Percentiles rank a stretch among this genome's conserved stretches.
Conservation (phyloP, 2,888 invertebrate species). For the Drosophila atripex region DNA sequence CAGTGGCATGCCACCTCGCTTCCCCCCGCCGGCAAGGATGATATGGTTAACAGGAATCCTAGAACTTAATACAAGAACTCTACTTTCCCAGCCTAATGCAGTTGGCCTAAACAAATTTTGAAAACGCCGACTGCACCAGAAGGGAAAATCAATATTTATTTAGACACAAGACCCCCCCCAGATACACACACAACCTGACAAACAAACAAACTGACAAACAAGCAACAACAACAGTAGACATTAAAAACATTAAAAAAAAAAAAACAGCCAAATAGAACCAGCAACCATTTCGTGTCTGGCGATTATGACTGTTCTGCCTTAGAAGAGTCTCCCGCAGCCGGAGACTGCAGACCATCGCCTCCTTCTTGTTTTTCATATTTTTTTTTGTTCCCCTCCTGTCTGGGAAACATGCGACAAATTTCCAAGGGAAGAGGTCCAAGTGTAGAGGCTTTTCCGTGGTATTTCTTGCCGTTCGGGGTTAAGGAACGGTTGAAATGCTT, state of each 20-base stretch:
- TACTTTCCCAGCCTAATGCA: conserved; percentile 56
- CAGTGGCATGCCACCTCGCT: conserved; percentile 2
- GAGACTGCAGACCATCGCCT: conserved; percentile 3
- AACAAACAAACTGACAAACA: conserved; percentile 13
- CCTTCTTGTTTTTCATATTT: neutral
- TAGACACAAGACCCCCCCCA: conserved; percentile 51
- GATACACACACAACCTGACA: conserved; percentile 41
- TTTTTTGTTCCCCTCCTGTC: conserved; percentile 1
- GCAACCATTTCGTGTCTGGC: conserved; percentile 24
- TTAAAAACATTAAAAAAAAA: conserved; percentile 62
- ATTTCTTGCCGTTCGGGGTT: conserved; percentile 61
- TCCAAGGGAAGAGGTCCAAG: conserved; percentile 9
- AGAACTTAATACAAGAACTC: neutral
- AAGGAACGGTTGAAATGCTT: conserved; percentile 74
- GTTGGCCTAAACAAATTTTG: conserved; percentile 39
- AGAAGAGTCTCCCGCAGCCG: conserved; percentile 20
- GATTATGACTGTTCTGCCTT: conserved; percentile 34
- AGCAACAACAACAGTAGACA: conserved; percentile 50
- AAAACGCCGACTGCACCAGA: conserved; percentile 13
- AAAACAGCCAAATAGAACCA: conserved; percentile 29
- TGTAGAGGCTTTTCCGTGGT: conserved; percentile 19
- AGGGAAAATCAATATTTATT: conserved; percentile 69
- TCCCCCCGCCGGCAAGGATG: neutral
- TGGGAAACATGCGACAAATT: conserved; percentile 37
- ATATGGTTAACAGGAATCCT: neutral